A percentile compares a stretch with the other conserved stretches of the same genome.
phyloP scores from a whole-genome alignment of 53 echinoderm and acorn worm genomes.

The Stichopus horrens region DNA sequence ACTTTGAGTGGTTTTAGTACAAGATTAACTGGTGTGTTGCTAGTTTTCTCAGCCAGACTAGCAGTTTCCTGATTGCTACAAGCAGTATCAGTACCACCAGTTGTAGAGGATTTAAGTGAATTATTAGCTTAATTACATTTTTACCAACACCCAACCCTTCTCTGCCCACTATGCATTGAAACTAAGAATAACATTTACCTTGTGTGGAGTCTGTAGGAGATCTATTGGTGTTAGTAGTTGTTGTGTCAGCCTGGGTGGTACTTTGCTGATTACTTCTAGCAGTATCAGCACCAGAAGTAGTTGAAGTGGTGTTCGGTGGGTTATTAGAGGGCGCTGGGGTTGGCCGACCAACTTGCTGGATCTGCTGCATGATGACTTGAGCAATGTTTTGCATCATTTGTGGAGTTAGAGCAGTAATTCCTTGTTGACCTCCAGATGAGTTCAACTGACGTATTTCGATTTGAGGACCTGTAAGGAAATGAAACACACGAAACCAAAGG shows the following conservation, averaged over 20 bases:
- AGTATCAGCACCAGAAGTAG: neutral
- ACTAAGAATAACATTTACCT: neutral
- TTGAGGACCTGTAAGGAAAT: constrained; percentile 23
- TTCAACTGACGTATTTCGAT: constrained; percentile 38
- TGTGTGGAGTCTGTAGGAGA: neutral
- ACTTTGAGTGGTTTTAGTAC: too few species aligned
- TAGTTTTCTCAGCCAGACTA: too few species aligned
- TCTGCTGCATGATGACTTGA: constrained; percentile 84
- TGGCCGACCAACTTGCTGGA: constrained; percentile 55
- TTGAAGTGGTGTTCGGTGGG: constrained; percentile 31
- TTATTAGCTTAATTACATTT: neutral
- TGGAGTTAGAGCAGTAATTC: constrained; percentile 43
- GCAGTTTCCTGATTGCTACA: too few species aligned
- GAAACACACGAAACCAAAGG: neutral
- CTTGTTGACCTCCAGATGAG: constrained; percentile 10
- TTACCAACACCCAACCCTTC: neutral
- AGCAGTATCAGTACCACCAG: too few species aligned
- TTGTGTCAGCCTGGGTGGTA: constrained; percentile 10
- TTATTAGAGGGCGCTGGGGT: constrained; percentile 15
- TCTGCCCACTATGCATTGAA: neutral
- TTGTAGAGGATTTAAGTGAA: neutral
- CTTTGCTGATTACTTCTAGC: neutral
- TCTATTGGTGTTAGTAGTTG: constrained; percentile 14
- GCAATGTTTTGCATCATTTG: constrained; percentile 78
- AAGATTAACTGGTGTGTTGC: too few species aligned